Evolutionary conservation across 2,113 vertebrate species (phyloP).

Genomic region (Leucoraja erinaceus): DNA sequence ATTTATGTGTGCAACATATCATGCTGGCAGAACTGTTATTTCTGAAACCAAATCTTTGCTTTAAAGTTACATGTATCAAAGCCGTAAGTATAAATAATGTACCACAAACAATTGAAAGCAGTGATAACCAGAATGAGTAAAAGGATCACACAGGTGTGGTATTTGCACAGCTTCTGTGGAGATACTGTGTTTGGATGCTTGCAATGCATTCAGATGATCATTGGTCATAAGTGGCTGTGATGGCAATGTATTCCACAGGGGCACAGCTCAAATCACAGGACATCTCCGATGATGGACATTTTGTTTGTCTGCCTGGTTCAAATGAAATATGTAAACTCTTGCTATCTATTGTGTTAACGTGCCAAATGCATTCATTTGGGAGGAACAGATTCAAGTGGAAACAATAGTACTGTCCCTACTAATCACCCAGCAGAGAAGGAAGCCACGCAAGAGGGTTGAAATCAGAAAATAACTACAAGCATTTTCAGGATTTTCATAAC

Average conservation of each 20-base stretch:
- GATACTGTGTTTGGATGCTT: background rate
- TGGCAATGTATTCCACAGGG: background rate
- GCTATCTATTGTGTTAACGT: background rate
- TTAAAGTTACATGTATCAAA: background rate
- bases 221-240: slow-evolving; percentile 7
- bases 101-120: background rate
- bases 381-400: background rate
- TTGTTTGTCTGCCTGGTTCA: background rate
- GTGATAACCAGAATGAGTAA: background rate
- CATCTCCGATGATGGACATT: slow-evolving; percentile 3
- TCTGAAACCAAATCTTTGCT: background rate
- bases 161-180: background rate
- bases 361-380: background rate
- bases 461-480: background rate
- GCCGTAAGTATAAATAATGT: background rate
- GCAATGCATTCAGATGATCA: slow-evolving; percentile 20
- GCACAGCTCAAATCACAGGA: background rate
- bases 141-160: slow-evolving; percentile 4
- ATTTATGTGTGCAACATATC: background rate
- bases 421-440: background rate
- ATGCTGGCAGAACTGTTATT: background rate
- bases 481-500: background rate
- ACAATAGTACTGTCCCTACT: background rate
- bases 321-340: slow-evolving; percentile 8
- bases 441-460: background rate